A percentile compares a stretch with the other conserved stretches of the same genome.
These are phyloP conservation scores for Smittia sp. DNA, from an alignment of 2,888 invertebrate species.

Conservation along the genomic window DNA sequence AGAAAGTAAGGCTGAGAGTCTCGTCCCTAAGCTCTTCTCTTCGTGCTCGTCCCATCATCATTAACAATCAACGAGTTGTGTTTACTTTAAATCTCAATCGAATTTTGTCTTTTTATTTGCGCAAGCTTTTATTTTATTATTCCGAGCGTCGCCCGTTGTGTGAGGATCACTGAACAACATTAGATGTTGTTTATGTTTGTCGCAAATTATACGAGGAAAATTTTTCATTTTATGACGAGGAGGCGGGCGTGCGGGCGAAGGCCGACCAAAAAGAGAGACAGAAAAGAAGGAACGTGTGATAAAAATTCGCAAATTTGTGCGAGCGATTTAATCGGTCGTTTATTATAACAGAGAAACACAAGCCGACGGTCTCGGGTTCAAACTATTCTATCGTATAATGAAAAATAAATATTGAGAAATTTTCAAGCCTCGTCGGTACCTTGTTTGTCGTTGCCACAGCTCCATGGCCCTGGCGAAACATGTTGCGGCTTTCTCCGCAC, in stretches of 20 bases:
- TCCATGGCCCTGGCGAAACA: not conserved
- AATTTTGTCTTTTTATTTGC: not conserved
- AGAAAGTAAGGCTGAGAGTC: too few relatives aligned
- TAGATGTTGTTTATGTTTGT: constrained; percentile 19
- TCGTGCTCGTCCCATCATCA: too few relatives aligned
- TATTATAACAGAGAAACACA: not conserved
- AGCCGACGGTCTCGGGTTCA: not conserved
- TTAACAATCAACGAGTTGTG: not conserved
- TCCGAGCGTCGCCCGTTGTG: not conserved
- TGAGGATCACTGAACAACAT: not conserved
- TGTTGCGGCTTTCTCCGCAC: not conserved
- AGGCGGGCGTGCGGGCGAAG: not conserved
- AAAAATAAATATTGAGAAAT: constrained; percentile 23
- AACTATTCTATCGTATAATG: constrained; percentile 10
- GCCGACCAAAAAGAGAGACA: not conserved
- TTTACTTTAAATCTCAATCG: not conserved
- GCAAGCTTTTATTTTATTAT: not conserved
- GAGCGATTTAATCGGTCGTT: constrained; percentile 13
- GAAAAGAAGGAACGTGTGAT: not conserved
- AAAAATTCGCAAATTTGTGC: constrained; percentile 4
- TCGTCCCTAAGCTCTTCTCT: too few relatives aligned
- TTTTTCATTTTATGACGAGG: constrained; percentile 7
- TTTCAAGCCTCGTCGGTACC: not conserved
- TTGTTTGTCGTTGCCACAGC: not conserved
- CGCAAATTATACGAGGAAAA: not conserved